Conservation (phyloP, 2,113 vertebrate species). For the Empidonax traillii region DNA sequence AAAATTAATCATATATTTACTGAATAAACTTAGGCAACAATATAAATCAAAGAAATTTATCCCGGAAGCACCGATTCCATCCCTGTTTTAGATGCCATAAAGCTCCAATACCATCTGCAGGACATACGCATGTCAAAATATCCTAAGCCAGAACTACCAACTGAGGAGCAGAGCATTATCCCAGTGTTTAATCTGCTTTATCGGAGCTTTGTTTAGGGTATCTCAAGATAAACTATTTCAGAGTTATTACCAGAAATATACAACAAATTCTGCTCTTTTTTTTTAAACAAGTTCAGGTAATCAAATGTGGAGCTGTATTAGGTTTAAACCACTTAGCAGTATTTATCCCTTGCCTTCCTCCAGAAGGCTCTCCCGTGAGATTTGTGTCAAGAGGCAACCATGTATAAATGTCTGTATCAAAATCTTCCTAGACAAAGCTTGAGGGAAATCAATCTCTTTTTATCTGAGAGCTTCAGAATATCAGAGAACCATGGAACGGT, state of each 20-base stretch:
- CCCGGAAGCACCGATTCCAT: neutral
- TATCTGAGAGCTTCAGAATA: neutral
- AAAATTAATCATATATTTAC: neutral
- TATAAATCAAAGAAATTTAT: neutral
- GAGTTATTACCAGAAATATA: neutral
- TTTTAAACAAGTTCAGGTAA: neutral
- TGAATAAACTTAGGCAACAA: neutral
- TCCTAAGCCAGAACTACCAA: neutral
- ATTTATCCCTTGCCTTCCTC: neutral
- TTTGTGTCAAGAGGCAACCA: neutral
- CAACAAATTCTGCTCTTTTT: neutral
- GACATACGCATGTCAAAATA: neutral
- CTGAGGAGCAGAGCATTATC: neutral
- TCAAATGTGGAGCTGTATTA: rapidly evolving
- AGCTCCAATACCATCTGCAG: neutral
- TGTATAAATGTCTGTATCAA: neutral
- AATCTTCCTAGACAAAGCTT: neutral
- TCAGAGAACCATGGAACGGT: neutral
- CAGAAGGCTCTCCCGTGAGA: neutral
- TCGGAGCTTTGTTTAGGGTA: neutral
- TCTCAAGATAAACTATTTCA: neutral
- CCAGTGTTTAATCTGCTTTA: neutral
- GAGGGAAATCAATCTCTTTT: neutral
- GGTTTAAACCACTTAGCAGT: neutral
- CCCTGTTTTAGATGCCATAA: neutral